A percentile compares a stretch with the other conserved stretches of the same genome.
phyloP scores from a whole-genome alignment of 2,797 vertebrate genomes.

The Fratercula arctica region DNA sequence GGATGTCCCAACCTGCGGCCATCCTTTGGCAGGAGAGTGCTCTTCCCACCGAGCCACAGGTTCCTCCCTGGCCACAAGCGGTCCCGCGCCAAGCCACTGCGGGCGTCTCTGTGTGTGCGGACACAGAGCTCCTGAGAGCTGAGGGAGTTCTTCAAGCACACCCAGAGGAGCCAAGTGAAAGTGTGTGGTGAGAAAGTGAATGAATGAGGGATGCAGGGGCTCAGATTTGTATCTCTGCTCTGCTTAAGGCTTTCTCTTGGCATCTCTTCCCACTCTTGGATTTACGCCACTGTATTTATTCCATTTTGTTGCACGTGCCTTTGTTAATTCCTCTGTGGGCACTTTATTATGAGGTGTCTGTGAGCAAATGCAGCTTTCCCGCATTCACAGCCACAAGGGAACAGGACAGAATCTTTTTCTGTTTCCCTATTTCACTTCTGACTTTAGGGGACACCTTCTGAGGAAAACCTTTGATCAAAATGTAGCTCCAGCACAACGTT shows the following conservation, averaged over 20 bases:
- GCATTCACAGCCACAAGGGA: neutral
- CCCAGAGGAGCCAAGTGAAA: neutral
- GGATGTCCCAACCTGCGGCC: neutral
- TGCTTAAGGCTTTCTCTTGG: neutral
- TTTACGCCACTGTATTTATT: neutral
- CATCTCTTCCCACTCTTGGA: neutral
- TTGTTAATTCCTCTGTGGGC: neutral
- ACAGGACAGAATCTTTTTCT: neutral
- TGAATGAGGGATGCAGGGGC: neutral
- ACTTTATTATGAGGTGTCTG: neutral
- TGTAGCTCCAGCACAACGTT: neutral
- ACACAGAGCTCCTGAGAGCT: neutral
- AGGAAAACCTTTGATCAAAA: neutral
- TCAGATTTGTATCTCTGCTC: neutral
- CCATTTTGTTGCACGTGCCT: neutral
- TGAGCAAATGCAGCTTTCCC: neutral
- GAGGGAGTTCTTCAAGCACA: neutral
- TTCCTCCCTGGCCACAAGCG: neutral
- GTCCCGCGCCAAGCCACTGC: accelerated
- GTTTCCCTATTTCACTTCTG: neutral
- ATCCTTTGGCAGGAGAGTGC: neutral
- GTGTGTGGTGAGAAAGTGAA: neutral
- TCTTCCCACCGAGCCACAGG: neutral
- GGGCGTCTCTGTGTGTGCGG: neutral
- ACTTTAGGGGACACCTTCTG: neutral